Conservation (phyloP, 2,797 vertebrate genomes). For the Manis pentadactyla region DNA sequence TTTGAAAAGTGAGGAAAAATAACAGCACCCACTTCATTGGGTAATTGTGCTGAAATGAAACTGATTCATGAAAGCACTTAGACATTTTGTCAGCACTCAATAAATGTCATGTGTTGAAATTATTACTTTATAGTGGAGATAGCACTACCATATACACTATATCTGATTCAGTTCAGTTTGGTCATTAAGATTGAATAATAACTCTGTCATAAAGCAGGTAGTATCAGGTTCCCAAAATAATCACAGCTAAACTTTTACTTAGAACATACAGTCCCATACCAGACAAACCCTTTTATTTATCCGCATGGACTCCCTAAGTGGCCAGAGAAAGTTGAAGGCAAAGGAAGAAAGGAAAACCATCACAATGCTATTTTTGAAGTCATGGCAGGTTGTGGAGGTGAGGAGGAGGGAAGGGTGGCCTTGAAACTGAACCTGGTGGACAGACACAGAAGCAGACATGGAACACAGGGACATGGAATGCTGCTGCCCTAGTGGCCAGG, state of each 20-base stretch:
- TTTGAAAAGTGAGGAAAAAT: neutral
- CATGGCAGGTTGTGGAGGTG: neutral
- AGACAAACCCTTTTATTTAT: neutral
- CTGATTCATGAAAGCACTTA: neutral
- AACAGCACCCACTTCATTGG: neutral
- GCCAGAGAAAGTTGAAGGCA: neutral
- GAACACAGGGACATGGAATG: neutral
- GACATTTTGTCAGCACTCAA: neutral
- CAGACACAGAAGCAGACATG: neutral
- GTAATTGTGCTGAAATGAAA: neutral
- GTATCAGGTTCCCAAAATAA: neutral
- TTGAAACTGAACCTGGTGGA: neutral
- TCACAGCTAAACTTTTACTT: neutral
- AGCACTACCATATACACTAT: neutral
- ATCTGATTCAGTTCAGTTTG: neutral
- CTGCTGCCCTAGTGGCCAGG: no score
- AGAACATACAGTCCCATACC: neutral
- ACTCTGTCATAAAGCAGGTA: neutral
- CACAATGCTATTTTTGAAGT: neutral
- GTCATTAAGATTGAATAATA: neutral
- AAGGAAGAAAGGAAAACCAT: neutral
- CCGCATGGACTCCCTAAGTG: neutral
- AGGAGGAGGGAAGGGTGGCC: neutral
- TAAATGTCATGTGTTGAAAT: neutral
- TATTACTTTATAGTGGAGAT: neutral